phyloP scores from a whole-genome alignment of 2,113 vertebrate genomes.

The Diadophis punctatus region DNA sequence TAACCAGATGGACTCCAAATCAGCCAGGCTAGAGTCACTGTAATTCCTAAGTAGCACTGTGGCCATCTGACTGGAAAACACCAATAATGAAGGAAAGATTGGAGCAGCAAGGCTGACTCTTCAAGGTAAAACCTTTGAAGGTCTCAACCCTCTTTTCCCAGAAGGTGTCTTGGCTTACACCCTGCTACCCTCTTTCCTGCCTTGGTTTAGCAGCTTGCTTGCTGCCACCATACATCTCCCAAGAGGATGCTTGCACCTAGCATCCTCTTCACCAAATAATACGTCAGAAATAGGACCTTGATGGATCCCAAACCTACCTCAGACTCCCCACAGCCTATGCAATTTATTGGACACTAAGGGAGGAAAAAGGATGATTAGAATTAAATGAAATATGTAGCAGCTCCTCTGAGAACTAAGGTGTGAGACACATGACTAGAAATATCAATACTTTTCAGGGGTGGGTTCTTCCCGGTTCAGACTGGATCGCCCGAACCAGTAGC shows the following conservation, averaged over 20 bases:
- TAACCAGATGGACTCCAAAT: not conserved
- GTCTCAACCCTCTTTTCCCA: not conserved
- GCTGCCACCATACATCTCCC: not conserved
- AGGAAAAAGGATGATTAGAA: not conserved
- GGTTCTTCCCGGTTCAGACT: no score
- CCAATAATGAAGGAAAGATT: not conserved
- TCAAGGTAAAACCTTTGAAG: not conserved
- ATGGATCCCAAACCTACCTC: not conserved
- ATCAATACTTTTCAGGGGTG: no score
- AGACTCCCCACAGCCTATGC: not conserved
- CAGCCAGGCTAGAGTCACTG: not conserved
- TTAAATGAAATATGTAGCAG: not conserved
- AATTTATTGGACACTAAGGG: not conserved
- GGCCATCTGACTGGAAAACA: not conserved
- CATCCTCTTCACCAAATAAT: no score
- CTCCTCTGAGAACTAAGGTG: not conserved
- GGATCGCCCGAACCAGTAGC: no score
- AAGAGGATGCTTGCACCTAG: no score
- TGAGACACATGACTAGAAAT: not conserved
- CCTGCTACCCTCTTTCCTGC: not conserved
- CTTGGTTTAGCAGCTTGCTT: not conserved
- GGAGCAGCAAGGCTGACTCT: not conserved
- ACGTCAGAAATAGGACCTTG: not conserved
- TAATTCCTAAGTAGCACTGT: not conserved
- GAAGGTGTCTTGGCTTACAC: not conserved